These are phyloP conservation scores for Macrosiphum euphorbiae DNA, from an alignment of 2,888 invertebrate genomes.

Conservation along the genomic window DNA sequence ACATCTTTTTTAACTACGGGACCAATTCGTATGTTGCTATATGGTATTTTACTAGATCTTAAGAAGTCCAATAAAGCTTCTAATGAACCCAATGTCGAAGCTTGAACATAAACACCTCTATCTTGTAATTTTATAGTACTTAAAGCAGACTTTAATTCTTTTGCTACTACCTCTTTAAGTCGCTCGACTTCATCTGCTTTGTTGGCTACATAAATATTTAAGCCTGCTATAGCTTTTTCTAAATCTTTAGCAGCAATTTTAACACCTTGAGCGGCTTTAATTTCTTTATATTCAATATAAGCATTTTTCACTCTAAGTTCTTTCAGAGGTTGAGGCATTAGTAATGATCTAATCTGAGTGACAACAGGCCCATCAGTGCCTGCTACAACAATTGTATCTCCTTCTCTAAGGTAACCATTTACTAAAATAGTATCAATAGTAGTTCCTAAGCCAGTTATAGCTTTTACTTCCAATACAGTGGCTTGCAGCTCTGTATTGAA, in stretches of 20 bases:
- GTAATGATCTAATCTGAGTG: constrained; percentile 94
- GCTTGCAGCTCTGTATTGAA: constrained; percentile 91
- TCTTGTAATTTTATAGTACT: constrained; percentile 92
- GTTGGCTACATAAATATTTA: constrained; percentile 92
- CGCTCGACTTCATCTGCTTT: constrained; percentile 95
- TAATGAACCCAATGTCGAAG: constrained; percentile 98
- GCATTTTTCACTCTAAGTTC: constrained; percentile 85
- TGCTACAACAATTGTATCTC: constrained; percentile 94
- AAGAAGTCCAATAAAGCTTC: constrained; percentile 97
- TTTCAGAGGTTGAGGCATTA: constrained; percentile 98
- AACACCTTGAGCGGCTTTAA: constrained; percentile 96
- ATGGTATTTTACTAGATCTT: constrained; percentile 92
- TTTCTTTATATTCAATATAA: constrained; percentile 94
- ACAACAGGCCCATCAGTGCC: constrained; percentile 99
- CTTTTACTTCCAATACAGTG: constrained; percentile 82
- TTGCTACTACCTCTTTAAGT: constrained; percentile 86
- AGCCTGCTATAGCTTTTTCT: constrained; percentile 96
- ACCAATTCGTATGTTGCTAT: constrained; percentile 97
- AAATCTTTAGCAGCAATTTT: constrained; percentile 98
- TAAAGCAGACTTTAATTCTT: constrained; percentile 88
- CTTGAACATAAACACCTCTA: constrained; percentile 98
- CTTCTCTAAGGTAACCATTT: constrained; percentile 93
- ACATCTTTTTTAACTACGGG: constrained; percentile 99
- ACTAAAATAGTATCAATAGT: constrained; percentile 99
- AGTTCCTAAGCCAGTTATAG: constrained; percentile 95